Conservation (phyloP, 2,113 vertebrate genomes). For the Pterophyllum scalare region DNA sequence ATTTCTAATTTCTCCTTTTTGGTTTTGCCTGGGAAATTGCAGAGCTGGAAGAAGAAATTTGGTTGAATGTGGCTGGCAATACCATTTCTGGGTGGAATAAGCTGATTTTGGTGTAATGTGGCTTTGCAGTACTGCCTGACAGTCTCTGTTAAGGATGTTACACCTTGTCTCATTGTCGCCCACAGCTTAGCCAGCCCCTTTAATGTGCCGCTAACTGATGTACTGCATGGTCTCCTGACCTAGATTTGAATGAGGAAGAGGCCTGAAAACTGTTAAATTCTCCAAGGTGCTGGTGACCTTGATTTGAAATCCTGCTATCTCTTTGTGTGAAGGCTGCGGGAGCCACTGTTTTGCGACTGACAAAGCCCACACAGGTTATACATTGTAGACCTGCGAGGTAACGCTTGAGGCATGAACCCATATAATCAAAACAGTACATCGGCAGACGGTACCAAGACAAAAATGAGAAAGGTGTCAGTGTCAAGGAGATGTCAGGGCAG, state of each 20-base stretch:
- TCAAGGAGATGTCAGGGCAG: constrained; percentile 59
- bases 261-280: constrained; percentile 62
- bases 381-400: constrained; percentile 2
- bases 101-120: constrained; percentile 31
- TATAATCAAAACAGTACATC: constrained; percentile 49
- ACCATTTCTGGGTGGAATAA: constrained; percentile 42
- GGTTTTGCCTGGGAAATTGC: constrained; percentile 28
- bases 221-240: constrained; percentile 54
- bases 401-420: constrained; percentile 9
- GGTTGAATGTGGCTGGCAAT: neutral
- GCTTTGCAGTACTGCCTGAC: constrained; percentile 34
- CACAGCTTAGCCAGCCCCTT: constrained; percentile 46
- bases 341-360: neutral
- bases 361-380: constrained; percentile 25
- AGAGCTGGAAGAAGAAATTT: neutral
- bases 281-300: constrained; percentile 75
- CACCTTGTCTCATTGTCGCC: constrained; percentile 30
- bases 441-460: constrained; percentile 19
- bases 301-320: constrained; percentile 61
- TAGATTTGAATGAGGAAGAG: constrained; percentile 57
- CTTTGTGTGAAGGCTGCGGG: constrained; percentile 31
- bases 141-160: constrained; percentile 44
- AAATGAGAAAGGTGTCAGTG: constrained; percentile 65
- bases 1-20: constrained; percentile 15
- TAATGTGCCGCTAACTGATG: constrained; percentile 55